Percentiles rank a stretch among this genome's conserved stretches.
These are phyloP conservation scores for Pogonomyrmex californicus DNA, from an alignment of 1,140 invertebrate genomes.

Conservation along the genomic window DNA sequence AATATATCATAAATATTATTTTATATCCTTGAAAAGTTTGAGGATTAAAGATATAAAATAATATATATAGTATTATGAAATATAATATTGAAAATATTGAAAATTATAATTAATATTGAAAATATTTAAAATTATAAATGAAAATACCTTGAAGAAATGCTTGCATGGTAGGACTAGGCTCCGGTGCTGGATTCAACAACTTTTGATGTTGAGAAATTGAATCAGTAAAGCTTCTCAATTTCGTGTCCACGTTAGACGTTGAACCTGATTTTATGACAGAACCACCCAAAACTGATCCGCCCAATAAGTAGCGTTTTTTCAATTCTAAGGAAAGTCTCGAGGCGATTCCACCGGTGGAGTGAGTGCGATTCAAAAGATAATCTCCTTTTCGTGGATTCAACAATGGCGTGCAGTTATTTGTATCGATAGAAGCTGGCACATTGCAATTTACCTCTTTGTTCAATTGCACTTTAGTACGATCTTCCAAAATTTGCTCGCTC, in stretches of 20 bases:
- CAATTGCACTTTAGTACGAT: background rate
- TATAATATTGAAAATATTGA: background rate
- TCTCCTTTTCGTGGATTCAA: conserved; percentile 89
- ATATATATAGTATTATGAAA: background rate
- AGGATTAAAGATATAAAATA: conserved; percentile 15
- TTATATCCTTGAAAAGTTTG: background rate
- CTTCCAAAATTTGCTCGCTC: conserved; percentile 67
- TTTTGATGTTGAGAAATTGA: conserved; percentile 96
- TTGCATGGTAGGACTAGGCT: conserved; percentile 92
- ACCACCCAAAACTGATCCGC: conserved; percentile 88
- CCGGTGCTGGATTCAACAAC: conserved; percentile 92
- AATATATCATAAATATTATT: background rate
- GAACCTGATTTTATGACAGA: conserved; percentile 94
- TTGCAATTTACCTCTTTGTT: conserved; percentile 49
- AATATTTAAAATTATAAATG: conserved; percentile 17
- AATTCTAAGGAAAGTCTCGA: conserved; percentile 94
- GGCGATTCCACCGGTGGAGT: conserved; percentile 94
- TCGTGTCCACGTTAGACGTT: conserved; percentile 93
- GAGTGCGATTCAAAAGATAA: conserved; percentile 92
- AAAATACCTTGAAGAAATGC: conserved; percentile 88
- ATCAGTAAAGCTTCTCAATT: conserved; percentile 93
- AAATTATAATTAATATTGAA: background rate
- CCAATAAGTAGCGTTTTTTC: conserved; percentile 94
- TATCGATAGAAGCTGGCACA: conserved; percentile 55
- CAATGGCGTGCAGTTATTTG: conserved; percentile 81